These are phyloP conservation scores for Tichodroma muraria DNA, from an alignment of 2,113 vertebrate genomes.

Conservation along the genomic window DNA sequence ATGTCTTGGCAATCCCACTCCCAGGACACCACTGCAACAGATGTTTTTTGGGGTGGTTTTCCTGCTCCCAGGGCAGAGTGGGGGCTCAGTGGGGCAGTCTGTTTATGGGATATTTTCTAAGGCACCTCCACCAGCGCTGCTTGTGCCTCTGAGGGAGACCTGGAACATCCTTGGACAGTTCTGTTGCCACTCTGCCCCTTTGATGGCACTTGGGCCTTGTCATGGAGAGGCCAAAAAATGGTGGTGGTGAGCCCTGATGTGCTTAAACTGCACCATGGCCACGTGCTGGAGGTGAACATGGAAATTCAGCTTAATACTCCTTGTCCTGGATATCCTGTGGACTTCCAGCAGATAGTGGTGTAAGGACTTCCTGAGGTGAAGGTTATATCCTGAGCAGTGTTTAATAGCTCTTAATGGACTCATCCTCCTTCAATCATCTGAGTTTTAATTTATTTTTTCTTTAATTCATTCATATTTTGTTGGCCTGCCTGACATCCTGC, in stretches of 20 bases:
- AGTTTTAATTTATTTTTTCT: neutral
- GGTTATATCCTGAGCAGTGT: neutral
- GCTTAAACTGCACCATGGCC: neutral
- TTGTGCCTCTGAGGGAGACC: neutral
- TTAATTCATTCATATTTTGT: neutral
- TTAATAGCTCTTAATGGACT: neutral
- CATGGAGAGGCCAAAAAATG: neutral
- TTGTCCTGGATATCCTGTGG: neutral
- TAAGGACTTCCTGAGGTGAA: neutral
- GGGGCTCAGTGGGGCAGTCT: neutral
- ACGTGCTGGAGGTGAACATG: neutral
- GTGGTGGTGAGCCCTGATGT: neutral
- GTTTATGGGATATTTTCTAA: neutral
- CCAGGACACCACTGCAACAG: neutral
- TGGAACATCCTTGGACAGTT: neutral
- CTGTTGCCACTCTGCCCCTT: neutral
- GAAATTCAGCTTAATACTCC: neutral
- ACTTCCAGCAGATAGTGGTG: neutral
- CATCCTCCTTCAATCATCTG: neutral
- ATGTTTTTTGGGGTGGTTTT: neutral
- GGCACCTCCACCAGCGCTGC: too few relatives aligned
- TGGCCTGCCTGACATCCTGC: constrained; percentile 1
- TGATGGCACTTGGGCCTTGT: neutral
- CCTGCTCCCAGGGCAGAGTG: neutral
- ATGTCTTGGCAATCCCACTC: neutral